A percentile compares a stretch with the other conserved stretches of the same genome.
These are phyloP conservation scores for Pissodes strobi DNA, from an alignment of 1,140 invertebrate genomes.

Conservation along the genomic window DNA sequence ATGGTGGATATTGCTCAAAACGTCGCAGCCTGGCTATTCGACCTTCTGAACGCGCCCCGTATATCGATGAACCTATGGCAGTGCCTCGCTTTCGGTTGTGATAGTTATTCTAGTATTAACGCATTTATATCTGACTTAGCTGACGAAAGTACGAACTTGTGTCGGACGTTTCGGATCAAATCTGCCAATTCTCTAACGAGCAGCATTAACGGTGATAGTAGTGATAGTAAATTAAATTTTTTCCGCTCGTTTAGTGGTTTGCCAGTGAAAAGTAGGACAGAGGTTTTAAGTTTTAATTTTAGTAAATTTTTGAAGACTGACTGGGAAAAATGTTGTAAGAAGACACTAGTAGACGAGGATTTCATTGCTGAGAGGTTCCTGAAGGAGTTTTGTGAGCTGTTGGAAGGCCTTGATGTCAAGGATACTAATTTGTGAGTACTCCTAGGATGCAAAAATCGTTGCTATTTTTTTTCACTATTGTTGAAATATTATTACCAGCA, in stretches of 20 bases:
- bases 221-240: background rate
- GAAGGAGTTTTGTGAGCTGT: constrained; percentile 60
- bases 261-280: background rate
- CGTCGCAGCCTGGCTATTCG: constrained; percentile 62
- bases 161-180: constrained; percentile 2
- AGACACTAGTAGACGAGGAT: background rate
- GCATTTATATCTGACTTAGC: constrained; percentile 23
- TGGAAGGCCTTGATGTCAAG: constrained; percentile 71
- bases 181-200: background rate
- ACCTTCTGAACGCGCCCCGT: constrained; percentile 70
- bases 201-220: background rate
- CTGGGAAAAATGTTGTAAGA: constrained; percentile 1
- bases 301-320: constrained; percentile 29
- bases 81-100: constrained; percentile 59
- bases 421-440: constrained; percentile 84
- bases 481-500: too few species aligned
- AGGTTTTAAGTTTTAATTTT: constrained; percentile 26
- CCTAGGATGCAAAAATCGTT: too few species aligned
- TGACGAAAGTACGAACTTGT: background rate
- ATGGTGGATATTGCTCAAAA: constrained; percentile 63
- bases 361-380: constrained; percentile 31
- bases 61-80: constrained; percentile 71
- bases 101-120: constrained; percentile 48
- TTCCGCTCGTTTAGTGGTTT: constrained; percentile 2
- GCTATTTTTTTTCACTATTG: too few species aligned